Percentiles rank a stretch among this genome's conserved stretches.
These are phyloP conservation scores for Dasypus novemcinctus DNA, from an alignment of 2,113 vertebrate species.

Conservation along the genomic window DNA sequence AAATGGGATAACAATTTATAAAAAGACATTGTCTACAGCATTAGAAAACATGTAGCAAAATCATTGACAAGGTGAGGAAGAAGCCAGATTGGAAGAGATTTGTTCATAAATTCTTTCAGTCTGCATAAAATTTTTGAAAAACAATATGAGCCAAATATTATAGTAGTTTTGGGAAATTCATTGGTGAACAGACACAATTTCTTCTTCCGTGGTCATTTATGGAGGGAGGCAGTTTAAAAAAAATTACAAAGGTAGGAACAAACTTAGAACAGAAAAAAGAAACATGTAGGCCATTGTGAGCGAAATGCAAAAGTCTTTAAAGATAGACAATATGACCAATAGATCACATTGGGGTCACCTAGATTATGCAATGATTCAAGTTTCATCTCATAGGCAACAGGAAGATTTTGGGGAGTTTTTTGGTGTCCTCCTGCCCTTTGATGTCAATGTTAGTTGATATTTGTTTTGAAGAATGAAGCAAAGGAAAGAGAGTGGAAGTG, in stretches of 20 bases:
- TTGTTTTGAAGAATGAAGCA: neutral
- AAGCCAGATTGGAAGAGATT: neutral
- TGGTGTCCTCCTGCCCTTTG: too few species aligned
- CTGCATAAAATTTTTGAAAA: neutral
- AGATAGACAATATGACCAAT: neutral
- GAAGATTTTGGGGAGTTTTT: neutral
- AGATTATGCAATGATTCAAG: neutral
- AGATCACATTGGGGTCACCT: neutral
- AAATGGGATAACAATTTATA: neutral
- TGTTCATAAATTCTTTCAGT: neutral
- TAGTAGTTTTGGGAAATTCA: neutral
- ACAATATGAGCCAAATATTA: too few species aligned
- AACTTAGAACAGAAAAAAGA: neutral
- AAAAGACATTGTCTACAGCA: neutral
- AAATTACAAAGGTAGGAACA: neutral
- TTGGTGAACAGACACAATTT: neutral
- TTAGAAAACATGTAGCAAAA: neutral
- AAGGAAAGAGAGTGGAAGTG: neutral
- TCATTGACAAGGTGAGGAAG: neutral
- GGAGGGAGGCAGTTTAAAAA: neutral
- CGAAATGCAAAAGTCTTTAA: neutral
- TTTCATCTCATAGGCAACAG: neutral
- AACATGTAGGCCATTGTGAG: neutral
- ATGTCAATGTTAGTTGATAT: neutral
- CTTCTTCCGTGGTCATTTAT: neutral